These are phyloP conservation scores for Myotis pilosus DNA, from an alignment of 2,797 vertebrate species.

Conservation along the genomic window DNA sequence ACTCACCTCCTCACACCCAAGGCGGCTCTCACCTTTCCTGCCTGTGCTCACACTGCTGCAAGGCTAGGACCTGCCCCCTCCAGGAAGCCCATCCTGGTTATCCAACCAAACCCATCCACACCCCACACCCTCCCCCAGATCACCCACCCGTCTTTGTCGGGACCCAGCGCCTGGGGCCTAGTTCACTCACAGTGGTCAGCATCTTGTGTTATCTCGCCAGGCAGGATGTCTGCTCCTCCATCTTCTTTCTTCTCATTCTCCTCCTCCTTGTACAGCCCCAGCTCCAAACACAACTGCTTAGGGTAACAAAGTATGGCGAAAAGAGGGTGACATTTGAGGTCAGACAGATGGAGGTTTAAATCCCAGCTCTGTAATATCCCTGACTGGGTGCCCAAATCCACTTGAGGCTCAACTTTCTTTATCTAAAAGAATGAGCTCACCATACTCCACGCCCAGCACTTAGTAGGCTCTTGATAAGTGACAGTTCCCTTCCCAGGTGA, in stretches of 20 bases:
- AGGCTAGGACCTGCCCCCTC: background rate
- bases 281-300: background rate
- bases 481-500: background rate
- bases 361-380: background rate
- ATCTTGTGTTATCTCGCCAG: background rate
- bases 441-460: background rate
- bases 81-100: slow-evolving; percentile 26
- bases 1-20: background rate
- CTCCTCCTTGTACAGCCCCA: background rate
- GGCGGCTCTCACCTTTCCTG: background rate
- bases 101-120: background rate
- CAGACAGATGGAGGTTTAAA: background rate
- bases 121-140: background rate
- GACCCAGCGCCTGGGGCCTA: background rate
- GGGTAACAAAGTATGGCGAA: background rate
- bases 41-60: background rate
- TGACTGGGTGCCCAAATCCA: background rate
- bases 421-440: slow-evolving; percentile 1
- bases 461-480: background rate
- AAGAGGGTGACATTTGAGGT: background rate
- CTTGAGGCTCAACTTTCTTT: slow-evolving; percentile 26
- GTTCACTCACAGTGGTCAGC: background rate
- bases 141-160: background rate
- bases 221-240: background rate
- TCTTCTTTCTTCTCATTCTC: background rate